phyloP scores from a whole-genome alignment of 2,797 vertebrate genomes.

The Dermochelys coriacea region DNA sequence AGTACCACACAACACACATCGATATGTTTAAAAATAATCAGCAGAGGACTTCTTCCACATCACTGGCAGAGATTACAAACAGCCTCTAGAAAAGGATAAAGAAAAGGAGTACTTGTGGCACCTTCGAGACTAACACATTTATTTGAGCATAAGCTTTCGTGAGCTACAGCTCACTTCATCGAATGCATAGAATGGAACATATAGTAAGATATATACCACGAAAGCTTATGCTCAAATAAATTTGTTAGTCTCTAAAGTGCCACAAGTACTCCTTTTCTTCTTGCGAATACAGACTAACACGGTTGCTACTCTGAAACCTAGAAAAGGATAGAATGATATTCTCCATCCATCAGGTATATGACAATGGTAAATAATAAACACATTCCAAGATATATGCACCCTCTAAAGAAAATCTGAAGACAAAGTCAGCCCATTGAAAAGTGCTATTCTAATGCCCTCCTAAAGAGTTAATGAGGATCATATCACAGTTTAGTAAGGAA shows the following conservation, averaged over 20 bases:
- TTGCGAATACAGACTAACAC: no score
- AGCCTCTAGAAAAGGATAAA: neutral
- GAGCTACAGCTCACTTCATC: no score
- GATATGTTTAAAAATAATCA: neutral
- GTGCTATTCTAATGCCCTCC: neutral
- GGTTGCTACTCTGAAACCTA: neutral
- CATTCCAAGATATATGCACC: neutral
- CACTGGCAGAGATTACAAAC: neutral
- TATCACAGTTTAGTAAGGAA: neutral
- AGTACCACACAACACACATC: accelerated
- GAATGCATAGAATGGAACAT: no score
- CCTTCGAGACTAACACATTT: no score
- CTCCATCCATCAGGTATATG: neutral
- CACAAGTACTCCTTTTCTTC: no score
- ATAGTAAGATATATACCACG: no score
- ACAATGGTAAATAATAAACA: neutral
- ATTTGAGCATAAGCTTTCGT: no score
- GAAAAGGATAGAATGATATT: no score
- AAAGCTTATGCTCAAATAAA: no score
- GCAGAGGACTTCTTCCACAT: neutral
- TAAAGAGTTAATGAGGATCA: neutral
- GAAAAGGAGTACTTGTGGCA: no score
- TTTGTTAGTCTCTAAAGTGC: no score
- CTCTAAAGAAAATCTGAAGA: neutral
- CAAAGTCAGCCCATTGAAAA: neutral